Base-by-base conservation (phyloP, 1,140 invertebrate species). In the Cotesia glomerata region DNA sequence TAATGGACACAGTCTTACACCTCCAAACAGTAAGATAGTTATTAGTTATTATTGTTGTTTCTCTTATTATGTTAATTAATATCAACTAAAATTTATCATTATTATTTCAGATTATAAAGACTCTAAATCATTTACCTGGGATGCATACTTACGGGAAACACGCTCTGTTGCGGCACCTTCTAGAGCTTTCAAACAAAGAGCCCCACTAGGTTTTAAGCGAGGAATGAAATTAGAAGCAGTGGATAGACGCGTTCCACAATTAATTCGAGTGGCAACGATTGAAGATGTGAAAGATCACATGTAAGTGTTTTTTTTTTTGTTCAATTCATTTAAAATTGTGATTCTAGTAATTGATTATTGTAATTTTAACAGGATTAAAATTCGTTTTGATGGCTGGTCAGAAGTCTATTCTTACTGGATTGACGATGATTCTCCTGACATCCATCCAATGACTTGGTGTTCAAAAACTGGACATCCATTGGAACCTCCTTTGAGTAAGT, bases 361-460 rank as follows among this genome's bases (percentile, higher is more conserved):
- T 26, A 26, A 26, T 51, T 1, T n/a, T 51, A 65, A 49, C 18
- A 86, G 93, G 82, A 88, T 98, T 16, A 91, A 93, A 79, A 91
- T 98, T 65, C 91, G 95, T 79, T 97, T 97, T 86, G 96, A 98
- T 86, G 96, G 96, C 8, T 98, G 96, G 95, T 91, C 93, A 1
- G 90, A 92, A 75, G 90, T 91, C 72, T 95, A 96, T 83, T 92
- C 94, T 73, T 96, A 93, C 83, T 97, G 95, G 95, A 86, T 97
- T 74, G 93, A 97, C 81, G 95, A 97, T 82, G 95, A 98, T 86
- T 95, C 92, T 73, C 90, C 93, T 0, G 95, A 97, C 85, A 92
- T 98, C 78, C 96, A 98, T 89, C 96, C 96, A 13, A 90, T 94
- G 76, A 94, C 95, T 26, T 99, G 96, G 95, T 96, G 95, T 82